Conservation (phyloP, 2,888 invertebrate genomes). For the Helleia helle region DNA sequence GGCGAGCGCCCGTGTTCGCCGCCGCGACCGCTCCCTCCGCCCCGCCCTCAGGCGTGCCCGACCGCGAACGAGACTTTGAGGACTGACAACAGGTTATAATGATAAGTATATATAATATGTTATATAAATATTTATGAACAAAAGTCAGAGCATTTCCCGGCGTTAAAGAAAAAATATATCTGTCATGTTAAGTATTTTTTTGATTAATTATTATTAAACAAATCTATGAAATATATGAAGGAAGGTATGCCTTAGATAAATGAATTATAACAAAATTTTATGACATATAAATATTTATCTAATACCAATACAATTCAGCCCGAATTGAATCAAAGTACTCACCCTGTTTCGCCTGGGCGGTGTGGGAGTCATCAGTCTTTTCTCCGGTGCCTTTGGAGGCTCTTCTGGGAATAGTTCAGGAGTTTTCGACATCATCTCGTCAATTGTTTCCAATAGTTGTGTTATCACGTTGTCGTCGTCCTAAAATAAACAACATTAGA, state of each 20-base stretch:
- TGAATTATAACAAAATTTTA: no score
- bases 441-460: conserved; percentile 83
- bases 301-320: no score
- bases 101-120: no score
- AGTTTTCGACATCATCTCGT: conserved; percentile 84
- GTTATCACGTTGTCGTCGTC: conserved; percentile 84
- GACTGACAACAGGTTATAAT: no score
- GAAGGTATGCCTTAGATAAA: no score
- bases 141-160: no score
- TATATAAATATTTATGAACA: no score
- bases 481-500: conserved; percentile 42
- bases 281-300: no score
- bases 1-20: conserved; percentile 69
- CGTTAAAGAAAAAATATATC: no score
- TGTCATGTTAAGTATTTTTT: no score
- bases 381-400: conserved; percentile 44
- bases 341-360: conserved; percentile 80
- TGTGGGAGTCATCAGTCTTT: conserved; percentile 76
- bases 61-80: conserved; percentile 78
- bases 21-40: conserved; percentile 31
- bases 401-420: conserved; percentile 76
- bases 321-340: conserved; percentile 22
- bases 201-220: no score
- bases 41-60: conserved; percentile 76
- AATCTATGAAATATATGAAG: no score